phyloP scores from a whole-genome alignment of 2,113 vertebrate species.

The Elephantulus edwardii region DNA sequence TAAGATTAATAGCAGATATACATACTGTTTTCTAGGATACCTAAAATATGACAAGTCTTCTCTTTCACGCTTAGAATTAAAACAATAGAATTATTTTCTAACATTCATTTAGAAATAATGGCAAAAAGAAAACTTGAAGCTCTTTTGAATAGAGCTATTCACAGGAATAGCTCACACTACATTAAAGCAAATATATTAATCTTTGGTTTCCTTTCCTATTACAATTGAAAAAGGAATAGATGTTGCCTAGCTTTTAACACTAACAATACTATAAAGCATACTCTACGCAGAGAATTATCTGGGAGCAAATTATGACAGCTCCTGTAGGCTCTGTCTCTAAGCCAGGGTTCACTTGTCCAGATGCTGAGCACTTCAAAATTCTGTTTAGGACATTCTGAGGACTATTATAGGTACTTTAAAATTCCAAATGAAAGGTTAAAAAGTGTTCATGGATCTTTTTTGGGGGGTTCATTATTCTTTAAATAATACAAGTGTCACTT shows the following conservation, averaged over 20 bases:
- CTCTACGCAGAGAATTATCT: neutral
- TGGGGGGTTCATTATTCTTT: too few relatives aligned
- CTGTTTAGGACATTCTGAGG: constrained; percentile 8
- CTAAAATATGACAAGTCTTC: constrained; percentile 37
- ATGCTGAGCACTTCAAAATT: neutral
- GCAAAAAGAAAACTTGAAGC: neutral
- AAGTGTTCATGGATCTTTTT: too few relatives aligned
- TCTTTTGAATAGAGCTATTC: constrained; percentile 46
- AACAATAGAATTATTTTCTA: constrained; percentile 33
- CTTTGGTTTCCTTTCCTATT: constrained; percentile 11
- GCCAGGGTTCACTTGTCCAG: neutral
- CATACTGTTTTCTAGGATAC: constrained; percentile 7
- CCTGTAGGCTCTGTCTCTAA: neutral
- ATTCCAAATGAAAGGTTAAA: constrained; percentile 26
- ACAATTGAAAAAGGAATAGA: neutral
- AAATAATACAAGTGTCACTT: constrained; percentile 12
- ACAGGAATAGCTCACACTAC: constrained; percentile 16
- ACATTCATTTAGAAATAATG: constrained; percentile 46
- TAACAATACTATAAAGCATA: constrained; percentile 9
- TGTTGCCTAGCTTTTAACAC: neutral
- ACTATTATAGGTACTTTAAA: neutral
- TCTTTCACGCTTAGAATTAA: constrained; percentile 17
- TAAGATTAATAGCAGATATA: constrained; percentile 13
- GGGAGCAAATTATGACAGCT: neutral
- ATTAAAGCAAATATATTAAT: constrained; percentile 2